A percentile compares a stretch with the other conserved stretches of the same genome.
Conservation (phyloP, 2,888 invertebrate genomes). For the Crematogaster levior region DNA sequence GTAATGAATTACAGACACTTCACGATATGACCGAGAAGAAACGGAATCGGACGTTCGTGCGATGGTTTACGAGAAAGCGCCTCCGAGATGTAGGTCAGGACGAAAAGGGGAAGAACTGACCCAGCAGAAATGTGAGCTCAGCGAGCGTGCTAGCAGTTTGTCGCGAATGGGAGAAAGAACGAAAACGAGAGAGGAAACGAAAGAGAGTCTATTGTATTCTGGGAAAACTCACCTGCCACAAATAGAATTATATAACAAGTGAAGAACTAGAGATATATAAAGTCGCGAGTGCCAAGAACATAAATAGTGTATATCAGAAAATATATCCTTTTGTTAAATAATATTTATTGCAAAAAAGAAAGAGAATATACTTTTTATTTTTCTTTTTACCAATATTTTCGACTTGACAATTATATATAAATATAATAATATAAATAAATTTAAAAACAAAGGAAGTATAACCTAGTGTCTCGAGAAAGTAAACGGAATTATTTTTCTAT, state of each 20-base stretch:
- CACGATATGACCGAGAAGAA: slow-evolving; percentile 7
- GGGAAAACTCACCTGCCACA: slow-evolving; percentile 13
- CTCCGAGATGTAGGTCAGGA: slow-evolving; percentile 67
- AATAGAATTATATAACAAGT: slow-evolving; percentile 30
- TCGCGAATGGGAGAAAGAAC: slow-evolving; percentile 38
- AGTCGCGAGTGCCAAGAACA: background rate
- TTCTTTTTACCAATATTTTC: background rate
- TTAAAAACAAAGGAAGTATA: background rate
- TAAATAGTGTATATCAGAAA: background rate
- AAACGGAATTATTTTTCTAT: background rate
- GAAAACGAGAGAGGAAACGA: background rate
- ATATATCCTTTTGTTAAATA: background rate
- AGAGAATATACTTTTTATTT: background rate
- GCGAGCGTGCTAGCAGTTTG: slow-evolving; percentile 54
- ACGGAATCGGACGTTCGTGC: slow-evolving; percentile 14
- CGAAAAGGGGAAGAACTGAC: slow-evolving; percentile 66
- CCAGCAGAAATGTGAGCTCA: slow-evolving; percentile 59
- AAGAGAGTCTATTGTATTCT: slow-evolving; percentile 20
- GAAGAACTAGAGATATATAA: background rate
- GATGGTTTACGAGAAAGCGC: slow-evolving; percentile 59
- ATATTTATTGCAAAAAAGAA: background rate
- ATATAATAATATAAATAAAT: background rate
- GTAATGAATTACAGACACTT: slow-evolving; percentile 52
- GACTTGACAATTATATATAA: background rate
- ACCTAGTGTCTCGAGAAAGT: background rate